These are phyloP conservation scores for Ladona fulva DNA, from an alignment of 1,140 invertebrate species.

Conservation along the genomic window DNA sequence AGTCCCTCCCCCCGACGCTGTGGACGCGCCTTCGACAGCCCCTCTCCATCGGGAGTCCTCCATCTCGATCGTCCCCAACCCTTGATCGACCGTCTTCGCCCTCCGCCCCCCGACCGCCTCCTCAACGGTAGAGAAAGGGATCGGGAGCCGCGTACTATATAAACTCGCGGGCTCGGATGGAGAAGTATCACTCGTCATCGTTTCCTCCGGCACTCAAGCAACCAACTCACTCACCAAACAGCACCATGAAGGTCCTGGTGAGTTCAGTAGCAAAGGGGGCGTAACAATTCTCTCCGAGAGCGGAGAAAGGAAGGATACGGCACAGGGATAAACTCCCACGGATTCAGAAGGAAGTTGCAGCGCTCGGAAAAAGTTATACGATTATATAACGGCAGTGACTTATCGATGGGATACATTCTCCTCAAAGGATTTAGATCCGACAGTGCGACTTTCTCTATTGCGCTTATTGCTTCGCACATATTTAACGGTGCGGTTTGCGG, in stretches of 20 bases:
- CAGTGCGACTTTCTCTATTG: too few species aligned
- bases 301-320: too few species aligned
- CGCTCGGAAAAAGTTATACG: too few species aligned
- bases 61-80: background rate
- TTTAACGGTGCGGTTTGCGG: too few species aligned
- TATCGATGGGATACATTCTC: too few species aligned
- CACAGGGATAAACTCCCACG: too few species aligned
- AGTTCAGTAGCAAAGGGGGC: background rate
- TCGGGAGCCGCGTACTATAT: background rate
- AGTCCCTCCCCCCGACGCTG: background rate
- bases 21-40: background rate
- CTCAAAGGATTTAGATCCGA: too few species aligned
- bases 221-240: background rate
- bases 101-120: background rate
- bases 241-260: constrained; percentile 6
- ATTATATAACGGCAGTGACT: too few species aligned
- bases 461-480: too few species aligned
- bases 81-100: background rate
- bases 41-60: background rate
- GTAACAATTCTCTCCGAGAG: too few species aligned
- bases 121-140: background rate
- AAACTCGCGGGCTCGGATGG: background rate
- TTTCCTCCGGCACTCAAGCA: background rate
- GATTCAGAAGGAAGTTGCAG: too few species aligned
- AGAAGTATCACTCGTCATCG: background rate